Base-by-base conservation (phyloP, 2,888 invertebrate genomes). In the Sabellastarte sp. region DNA sequence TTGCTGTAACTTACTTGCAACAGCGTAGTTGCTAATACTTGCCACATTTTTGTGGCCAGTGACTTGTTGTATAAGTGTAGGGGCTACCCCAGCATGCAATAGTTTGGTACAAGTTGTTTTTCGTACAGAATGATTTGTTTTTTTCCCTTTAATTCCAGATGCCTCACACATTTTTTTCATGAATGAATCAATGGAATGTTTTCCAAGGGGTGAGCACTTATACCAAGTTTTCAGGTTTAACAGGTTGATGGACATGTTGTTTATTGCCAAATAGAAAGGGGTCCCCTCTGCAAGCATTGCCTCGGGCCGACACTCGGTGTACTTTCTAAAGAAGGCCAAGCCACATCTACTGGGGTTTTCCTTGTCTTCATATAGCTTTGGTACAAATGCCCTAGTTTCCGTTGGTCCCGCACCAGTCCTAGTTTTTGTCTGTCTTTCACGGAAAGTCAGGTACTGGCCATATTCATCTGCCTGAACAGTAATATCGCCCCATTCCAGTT, bases 21-120 rank as follows among this genome's bases (percentile, higher is more conserved):
- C 5, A 24, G 53, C 53, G 24, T 53, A 53, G 24, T 53, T 53
- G 24, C 26, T 53, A 20, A 53, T 53, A 26, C 20, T n/a, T 15
- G 10, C 20, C 26, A 53, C 20, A 26, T 53, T 53, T 53, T 53
- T 53, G 53, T 53, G 53, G 28, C 53, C 53, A 26, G 24, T n/a
- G 4, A 53, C 20, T 24, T 53, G 53, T 26, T 53, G 53, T 24
- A 53, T 53, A 10, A 53, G 26, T n/a, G 53, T 53, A 15, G 53
- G 53, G 5, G 53, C 15, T 5, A 53, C 15, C 20, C 53, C 53
- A 26, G 53, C 53, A 24, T 53, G 53, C 24, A 53, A 53, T 26
- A 53, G 26, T 5, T 53, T 53, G 10, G 53, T 53, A 53, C 53
- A 53, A 5, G 26, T 24, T 53, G 53, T 53, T 53, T 53, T 53